These are phyloP conservation scores for Motacilla alba DNA, from an alignment of 2,113 vertebrate genomes.

Conservation along the genomic window DNA sequence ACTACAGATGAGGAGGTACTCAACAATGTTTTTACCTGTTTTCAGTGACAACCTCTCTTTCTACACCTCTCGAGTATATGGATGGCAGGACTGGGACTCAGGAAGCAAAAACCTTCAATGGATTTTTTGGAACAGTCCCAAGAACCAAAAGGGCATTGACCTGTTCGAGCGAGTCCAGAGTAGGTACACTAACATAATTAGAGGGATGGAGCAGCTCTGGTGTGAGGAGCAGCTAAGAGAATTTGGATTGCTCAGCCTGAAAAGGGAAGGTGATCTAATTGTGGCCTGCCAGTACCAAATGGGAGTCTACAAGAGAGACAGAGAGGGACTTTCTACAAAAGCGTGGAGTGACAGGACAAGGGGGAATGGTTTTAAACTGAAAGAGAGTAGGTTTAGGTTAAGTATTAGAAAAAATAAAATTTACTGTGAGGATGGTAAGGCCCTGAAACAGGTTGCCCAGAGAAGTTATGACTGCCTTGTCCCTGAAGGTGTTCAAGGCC, in stretches of 20 bases:
- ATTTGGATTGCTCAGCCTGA: background rate
- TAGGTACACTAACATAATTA: background rate
- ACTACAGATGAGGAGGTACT: background rate
- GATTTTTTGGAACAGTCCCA: background rate
- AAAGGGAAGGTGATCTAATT: background rate
- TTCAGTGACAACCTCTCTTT: background rate
- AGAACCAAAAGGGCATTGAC: background rate
- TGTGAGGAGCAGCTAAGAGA: background rate
- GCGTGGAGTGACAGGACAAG: background rate
- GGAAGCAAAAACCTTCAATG: background rate
- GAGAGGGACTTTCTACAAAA: background rate
- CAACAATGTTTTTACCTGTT: background rate
- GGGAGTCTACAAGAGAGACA: background rate
- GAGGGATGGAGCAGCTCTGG: background rate
- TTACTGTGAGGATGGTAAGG: background rate
- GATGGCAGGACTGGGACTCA: background rate
- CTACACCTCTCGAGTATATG: background rate
- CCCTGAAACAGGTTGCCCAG: background rate
- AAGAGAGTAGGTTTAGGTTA: background rate
- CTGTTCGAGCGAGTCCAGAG: background rate
- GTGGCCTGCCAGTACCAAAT: background rate
- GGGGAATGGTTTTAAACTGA: background rate
- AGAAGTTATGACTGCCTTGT: background rate
- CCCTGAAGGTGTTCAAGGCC: background rate
- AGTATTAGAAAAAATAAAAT: background rate